Conservation (phyloP, 2,797 vertebrate genomes). For the Betta splendens region DNA sequence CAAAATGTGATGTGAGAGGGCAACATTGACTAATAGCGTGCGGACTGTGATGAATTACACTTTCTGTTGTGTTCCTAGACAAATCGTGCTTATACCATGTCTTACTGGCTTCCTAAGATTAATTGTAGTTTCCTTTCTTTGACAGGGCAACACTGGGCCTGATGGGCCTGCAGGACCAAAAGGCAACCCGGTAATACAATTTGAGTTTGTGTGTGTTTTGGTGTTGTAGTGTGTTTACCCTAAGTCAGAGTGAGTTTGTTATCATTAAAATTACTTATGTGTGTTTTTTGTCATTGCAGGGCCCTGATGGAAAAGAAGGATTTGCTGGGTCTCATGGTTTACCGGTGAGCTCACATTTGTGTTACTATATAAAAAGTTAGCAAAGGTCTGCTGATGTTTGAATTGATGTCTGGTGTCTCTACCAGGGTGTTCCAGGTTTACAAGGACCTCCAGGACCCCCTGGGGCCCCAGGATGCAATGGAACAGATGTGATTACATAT, state of each 20-base stretch:
- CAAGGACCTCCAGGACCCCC: conserved; percentile 85
- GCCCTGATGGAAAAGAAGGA: conserved; percentile 60
- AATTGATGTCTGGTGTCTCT: no score
- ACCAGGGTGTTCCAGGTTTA: conserved; percentile 89
- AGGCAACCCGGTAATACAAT: conserved; percentile 62
- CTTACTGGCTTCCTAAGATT: conserved; percentile 3
- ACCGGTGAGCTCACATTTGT: conserved; percentile 49
- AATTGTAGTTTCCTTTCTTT: conserved; percentile 31
- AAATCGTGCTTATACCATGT: conserved; percentile 7
- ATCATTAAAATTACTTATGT: not conserved
- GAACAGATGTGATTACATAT: conserved; percentile 85
- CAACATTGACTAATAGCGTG: not conserved
- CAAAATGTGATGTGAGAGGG: not conserved
- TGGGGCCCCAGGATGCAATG: conserved; percentile 90
- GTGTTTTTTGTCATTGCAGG: conserved; percentile 41
- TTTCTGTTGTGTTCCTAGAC: not conserved
- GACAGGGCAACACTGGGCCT: conserved; percentile 61
- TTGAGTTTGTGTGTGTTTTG: conserved; percentile 2
- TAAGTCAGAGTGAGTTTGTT: not conserved
- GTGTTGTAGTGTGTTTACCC: not conserved
- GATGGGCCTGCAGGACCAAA: conserved; percentile 50
- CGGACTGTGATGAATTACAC: conserved; percentile 18
- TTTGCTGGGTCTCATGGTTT: conserved; percentile 68
- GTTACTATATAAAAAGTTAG: not conserved
- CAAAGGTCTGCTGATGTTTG: conserved; percentile 6